phyloP scores from a whole-genome alignment of 2,113 vertebrate species.

The Toxotes jaculatrix region DNA sequence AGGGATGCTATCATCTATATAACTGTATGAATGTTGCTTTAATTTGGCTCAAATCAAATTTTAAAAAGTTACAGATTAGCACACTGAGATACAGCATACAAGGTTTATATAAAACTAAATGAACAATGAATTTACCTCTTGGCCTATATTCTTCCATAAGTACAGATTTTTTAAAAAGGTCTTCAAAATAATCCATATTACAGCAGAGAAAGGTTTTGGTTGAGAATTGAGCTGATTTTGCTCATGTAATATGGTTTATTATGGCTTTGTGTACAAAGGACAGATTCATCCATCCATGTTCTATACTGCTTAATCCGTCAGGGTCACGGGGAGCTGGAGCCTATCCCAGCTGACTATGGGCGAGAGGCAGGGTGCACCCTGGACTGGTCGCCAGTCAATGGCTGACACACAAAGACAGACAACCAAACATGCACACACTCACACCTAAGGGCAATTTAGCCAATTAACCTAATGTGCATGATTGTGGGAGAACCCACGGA shows the following conservation, averaged over 20 bases:
- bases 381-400: too few relatives aligned
- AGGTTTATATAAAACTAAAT: too few relatives aligned
- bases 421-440: too few relatives aligned
- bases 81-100: not conserved
- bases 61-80: not conserved
- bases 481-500: too few relatives aligned
- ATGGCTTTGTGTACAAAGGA: not conserved
- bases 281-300: not conserved
- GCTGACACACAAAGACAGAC: too few relatives aligned
- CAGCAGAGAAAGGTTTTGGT: not conserved
- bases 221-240: not conserved
- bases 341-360: too few relatives aligned
- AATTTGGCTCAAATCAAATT: constrained; percentile 3
- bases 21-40: not conserved
- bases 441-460: too few relatives aligned
- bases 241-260: not conserved
- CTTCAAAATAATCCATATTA: not conserved
- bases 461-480: too few relatives aligned
- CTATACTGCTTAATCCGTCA: too few relatives aligned
- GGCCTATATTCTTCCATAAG: not conserved
- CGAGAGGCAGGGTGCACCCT: too few relatives aligned
- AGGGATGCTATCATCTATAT: not conserved
- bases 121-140: not conserved
- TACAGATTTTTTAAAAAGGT: not conserved
- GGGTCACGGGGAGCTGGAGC: too few relatives aligned